These are phyloP conservation scores for Drosophila melanogaster DNA, from an alignment of 1,140 invertebrate genomes.

Conservation along the genomic window DNA sequence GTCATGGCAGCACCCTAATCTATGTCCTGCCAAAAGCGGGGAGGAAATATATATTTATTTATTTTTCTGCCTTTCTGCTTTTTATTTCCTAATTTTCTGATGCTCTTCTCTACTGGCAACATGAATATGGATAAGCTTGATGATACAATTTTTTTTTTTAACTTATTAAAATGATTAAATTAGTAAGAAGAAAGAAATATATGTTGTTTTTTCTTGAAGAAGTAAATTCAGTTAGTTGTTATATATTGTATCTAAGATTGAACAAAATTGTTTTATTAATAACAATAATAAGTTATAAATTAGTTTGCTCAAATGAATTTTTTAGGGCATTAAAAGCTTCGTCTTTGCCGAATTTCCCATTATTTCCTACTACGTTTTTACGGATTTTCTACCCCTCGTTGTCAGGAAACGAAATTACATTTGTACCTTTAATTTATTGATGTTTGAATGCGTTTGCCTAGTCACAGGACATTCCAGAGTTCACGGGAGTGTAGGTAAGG, in stretches of 20 bases:
- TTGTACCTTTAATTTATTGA: conserved; percentile 82
- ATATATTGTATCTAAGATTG: too few relatives aligned
- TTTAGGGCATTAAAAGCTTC: neutral
- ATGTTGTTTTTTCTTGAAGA: too few relatives aligned
- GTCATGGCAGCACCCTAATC: conserved; percentile 74
- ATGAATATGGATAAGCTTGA: too few relatives aligned
- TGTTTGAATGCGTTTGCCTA: conserved; percentile 67
- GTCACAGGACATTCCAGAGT: conserved; percentile 19
- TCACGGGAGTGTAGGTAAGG: neutral
- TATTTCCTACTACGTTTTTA: conserved; percentile 20
- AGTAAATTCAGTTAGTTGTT: too few relatives aligned
- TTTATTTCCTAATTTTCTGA: conserved; percentile 11
- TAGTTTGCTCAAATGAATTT: neutral
- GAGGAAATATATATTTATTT: conserved; percentile 61
- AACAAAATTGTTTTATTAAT: too few relatives aligned
- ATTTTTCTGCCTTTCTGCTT: conserved; percentile 29
- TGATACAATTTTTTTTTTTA: too few relatives aligned
- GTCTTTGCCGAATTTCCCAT: neutral
- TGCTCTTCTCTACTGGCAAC: conserved; percentile 1
- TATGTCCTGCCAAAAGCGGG: conserved; percentile 55
- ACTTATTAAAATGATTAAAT: too few relatives aligned
- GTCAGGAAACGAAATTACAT: conserved; percentile 75
- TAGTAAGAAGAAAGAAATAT: too few relatives aligned
- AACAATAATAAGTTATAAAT: neutral
- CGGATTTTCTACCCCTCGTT: conserved; percentile 22